These are phyloP conservation scores for Rhinoraja longicauda DNA, from an alignment of 2,797 vertebrate species.

Conservation along the genomic window DNA sequence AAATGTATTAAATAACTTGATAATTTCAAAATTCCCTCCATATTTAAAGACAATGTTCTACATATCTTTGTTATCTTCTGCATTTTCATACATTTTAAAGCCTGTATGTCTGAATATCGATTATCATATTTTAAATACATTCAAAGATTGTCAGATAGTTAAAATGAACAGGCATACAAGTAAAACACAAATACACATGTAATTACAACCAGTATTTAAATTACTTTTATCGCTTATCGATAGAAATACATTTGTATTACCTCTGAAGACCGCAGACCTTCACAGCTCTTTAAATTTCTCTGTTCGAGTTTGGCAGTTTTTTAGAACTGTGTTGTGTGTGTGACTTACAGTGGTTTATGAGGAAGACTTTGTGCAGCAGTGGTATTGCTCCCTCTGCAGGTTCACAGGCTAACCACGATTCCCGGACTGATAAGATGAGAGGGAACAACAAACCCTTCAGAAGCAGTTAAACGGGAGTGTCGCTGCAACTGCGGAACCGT, in stretches of 20 bases:
- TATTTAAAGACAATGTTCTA: background rate
- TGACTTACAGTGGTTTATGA: slow-evolving; percentile 29
- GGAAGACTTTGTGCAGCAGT: background rate
- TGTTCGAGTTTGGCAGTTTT: slow-evolving; percentile 19
- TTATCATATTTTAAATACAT: background rate
- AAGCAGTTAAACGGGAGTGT: background rate
- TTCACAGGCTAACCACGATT: background rate
- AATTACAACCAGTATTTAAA: background rate
- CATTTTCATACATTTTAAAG: background rate
- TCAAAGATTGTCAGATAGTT: background rate
- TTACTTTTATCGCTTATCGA: background rate
- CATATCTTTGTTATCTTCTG: background rate
- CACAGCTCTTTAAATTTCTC: slow-evolving; percentile 14
- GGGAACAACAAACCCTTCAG: background rate
- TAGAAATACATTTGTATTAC: background rate
- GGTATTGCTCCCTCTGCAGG: slow-evolving; percentile 36
- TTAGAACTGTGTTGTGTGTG: slow-evolving; percentile 31
- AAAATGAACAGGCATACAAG: background rate
- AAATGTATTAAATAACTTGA: background rate
- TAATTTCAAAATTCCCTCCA: background rate
- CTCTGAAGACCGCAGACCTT: slow-evolving; percentile 17
- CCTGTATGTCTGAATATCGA: background rate
- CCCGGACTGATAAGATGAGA: background rate
- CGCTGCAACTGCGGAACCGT: background rate
- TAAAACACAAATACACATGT: background rate